A percentile compares a stretch with the other conserved stretches of the same genome.
These are phyloP conservation scores for Scomber colias DNA, from an alignment of 2,113 vertebrate genomes.

Conservation along the genomic window DNA sequence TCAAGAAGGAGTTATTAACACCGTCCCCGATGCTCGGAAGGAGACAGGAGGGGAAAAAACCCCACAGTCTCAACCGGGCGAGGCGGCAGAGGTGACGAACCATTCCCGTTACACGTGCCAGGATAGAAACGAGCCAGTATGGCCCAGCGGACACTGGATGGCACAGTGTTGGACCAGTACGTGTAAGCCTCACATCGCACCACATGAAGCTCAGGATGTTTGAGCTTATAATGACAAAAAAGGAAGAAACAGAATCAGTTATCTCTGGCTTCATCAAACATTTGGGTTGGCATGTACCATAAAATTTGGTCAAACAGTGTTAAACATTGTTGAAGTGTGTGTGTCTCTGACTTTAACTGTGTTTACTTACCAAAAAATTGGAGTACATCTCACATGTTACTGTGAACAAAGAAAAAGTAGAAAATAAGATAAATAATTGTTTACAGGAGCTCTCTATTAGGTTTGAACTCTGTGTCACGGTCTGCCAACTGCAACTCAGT, in stretches of 20 bases:
- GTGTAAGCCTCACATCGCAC: not conserved
- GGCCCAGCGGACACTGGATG: constrained; percentile 19
- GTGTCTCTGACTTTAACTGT: not conserved
- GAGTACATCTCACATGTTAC: not conserved
- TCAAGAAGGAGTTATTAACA: not conserved
- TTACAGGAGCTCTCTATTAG: not conserved
- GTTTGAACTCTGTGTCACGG: constrained; percentile 11
- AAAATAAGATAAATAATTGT: not conserved
- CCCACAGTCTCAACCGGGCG: constrained; percentile 15
- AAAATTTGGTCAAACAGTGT: no score
- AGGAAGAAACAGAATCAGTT: no score
- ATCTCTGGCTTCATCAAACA: no score
- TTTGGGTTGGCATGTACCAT: no score
- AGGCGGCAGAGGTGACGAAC: constrained; percentile 42
- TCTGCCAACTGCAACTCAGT: constrained; percentile 37
- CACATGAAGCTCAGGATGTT: not conserved
- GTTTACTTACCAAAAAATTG: not conserved
- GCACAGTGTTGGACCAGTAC: not conserved
- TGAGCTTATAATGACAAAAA: not conserved
- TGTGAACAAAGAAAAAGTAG: no score
- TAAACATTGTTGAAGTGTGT: not conserved
- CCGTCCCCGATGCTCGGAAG: constrained; percentile 21
- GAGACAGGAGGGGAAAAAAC: constrained; percentile 22
- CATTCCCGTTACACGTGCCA: constrained; percentile 43
- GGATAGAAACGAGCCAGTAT: constrained; percentile 19